A percentile compares a stretch with the other conserved stretches of the same genome.
Evolutionary conservation across 23 tunicate species (phyloP).

Genomic region (Oikopleura dioica): DNA sequence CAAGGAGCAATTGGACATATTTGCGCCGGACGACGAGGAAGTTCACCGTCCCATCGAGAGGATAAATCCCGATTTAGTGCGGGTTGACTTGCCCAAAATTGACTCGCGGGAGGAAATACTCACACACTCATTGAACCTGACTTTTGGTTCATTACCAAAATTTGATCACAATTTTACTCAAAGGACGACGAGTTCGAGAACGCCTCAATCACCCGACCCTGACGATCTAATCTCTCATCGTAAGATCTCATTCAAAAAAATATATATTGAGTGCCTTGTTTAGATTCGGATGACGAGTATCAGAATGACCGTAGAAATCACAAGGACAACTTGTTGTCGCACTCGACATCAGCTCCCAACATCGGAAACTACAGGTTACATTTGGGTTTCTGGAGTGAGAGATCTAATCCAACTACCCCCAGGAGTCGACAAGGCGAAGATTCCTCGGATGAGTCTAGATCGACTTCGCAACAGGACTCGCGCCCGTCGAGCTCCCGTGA

Average conservation of each 20-base stretch:
- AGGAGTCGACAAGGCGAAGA: background rate
- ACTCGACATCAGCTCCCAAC: conserved; percentile 12
- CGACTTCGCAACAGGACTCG: background rate
- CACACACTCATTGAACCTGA: too few relatives aligned
- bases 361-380: too few relatives aligned
- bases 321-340: background rate
- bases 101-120: too few relatives aligned
- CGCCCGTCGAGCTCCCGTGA: background rate
- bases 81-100: too few relatives aligned
- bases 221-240: background rate
- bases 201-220: too few relatives aligned
- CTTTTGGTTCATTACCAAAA: too few relatives aligned
- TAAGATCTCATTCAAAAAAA: background rate
- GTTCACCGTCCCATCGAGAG: background rate
- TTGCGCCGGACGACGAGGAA: background rate
- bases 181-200: too few relatives aligned
- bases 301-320: background rate
- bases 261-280: background rate
- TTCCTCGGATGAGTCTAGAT: background rate
- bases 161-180: too few relatives aligned
- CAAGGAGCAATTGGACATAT: background rate
- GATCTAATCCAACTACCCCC: background rate
- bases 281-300: background rate
- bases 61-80: background rate
- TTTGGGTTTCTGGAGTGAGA: too few relatives aligned